Conservation (phyloP, 2,797 vertebrate genomes). For the Coreius guichenoti region DNA sequence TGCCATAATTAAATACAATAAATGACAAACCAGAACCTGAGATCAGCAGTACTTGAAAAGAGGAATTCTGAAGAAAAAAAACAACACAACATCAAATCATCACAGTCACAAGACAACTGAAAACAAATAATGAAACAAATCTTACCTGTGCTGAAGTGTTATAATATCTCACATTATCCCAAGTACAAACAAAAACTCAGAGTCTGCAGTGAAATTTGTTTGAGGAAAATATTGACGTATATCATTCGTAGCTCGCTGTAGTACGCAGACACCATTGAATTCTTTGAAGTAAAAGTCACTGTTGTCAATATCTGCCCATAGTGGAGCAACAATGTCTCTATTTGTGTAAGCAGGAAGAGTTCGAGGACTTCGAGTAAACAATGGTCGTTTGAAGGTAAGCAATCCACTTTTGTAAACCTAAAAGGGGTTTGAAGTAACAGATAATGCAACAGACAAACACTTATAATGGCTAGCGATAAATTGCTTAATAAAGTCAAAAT, state of each 20-base stretch:
- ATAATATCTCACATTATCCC: background rate
- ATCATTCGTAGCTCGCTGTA: background rate
- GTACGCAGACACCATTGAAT: background rate
- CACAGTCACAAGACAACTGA: background rate
- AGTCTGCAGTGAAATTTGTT: background rate
- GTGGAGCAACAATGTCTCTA: background rate
- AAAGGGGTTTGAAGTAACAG: background rate
- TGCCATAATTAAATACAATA: slow-evolving; percentile 19
- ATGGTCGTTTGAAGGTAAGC: background rate
- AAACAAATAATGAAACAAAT: background rate
- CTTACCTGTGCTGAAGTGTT: background rate
- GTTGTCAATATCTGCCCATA: slow-evolving; percentile 23
- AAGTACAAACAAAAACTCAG: slow-evolving; percentile 9
- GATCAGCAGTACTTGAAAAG: slow-evolving; percentile 13
- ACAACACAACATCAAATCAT: background rate
- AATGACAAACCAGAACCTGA: slow-evolving; percentile 17
- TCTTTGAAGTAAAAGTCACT: background rate
- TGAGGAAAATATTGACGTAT: background rate
- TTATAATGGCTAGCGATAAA: background rate
- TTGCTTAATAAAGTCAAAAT: background rate
- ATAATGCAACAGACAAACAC: background rate
- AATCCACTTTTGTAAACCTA: slow-evolving; percentile 7
- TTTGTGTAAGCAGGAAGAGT: background rate
- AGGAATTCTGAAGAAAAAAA: slow-evolving; percentile 4
- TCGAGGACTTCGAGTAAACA: background rate